phyloP scores from a whole-genome alignment of 2,113 vertebrate species.

The Dasyurus viverrinus region DNA sequence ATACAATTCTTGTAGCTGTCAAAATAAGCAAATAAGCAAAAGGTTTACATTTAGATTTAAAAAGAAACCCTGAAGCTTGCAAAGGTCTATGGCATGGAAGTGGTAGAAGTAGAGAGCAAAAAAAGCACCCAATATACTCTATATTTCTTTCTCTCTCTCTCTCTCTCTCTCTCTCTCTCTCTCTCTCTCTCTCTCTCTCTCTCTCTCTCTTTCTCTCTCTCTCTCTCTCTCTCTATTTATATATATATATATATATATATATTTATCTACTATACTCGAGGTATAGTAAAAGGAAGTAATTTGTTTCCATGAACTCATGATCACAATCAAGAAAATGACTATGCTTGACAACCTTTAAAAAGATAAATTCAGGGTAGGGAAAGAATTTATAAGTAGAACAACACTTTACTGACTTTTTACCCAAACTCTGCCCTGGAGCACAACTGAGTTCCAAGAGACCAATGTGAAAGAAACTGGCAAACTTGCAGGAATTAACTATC shows the following conservation, averaged over 20 bases:
- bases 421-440: not conserved
- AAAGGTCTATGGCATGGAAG: too few species aligned
- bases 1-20: not conserved
- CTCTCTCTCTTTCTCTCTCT: too few species aligned
- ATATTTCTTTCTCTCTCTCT: too few species aligned
- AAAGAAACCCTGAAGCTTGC: not conserved
- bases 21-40: not conserved
- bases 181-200: too few species aligned
- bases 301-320: not conserved
- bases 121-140: too few species aligned
- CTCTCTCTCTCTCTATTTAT: too few species aligned
- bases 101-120: too few species aligned
- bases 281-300: not conserved
- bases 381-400: not conserved
- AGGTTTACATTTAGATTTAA: not conserved
- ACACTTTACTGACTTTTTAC: not conserved
- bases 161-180: too few species aligned
- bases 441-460: not conserved
- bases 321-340: slow-evolving; percentile 36
- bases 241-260: too few species aligned
- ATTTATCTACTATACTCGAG: too few species aligned
- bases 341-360: slow-evolving; percentile 1
- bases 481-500: not conserved
- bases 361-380: not conserved
- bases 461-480: not conserved